These are phyloP conservation scores for Xestia xanthographa DNA, from an alignment of 2,888 invertebrate genomes.

Conservation along the genomic window DNA sequence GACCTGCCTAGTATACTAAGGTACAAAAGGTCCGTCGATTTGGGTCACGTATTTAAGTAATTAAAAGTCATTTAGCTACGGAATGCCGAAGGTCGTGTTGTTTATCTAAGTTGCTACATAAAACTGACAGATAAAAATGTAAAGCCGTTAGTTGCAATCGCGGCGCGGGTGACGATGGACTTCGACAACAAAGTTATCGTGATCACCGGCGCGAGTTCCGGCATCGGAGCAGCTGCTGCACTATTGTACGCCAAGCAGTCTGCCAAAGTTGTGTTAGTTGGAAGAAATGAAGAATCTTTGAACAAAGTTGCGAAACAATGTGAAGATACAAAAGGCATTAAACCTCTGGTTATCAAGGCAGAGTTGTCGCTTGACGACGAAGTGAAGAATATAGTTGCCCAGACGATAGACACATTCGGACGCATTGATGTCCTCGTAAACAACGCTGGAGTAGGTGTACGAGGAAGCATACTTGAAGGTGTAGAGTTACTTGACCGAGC, in stretches of 20 bases:
- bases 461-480: constrained; percentile 95
- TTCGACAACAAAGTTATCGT: constrained; percentile 91
- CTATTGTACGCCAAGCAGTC: constrained; percentile 92
- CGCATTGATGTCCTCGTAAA: constrained; percentile 95
- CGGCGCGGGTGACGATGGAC: constrained; percentile 83
- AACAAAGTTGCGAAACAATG: constrained; percentile 91
- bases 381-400: constrained; percentile 91
- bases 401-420: constrained; percentile 92
- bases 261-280: constrained; percentile 92
- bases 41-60: neutral
- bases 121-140: constrained; percentile 47
- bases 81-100: constrained; percentile 33
- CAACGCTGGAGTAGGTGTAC: constrained; percentile 95
- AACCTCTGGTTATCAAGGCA: constrained; percentile 91
- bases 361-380: constrained; percentile 93
- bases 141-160: constrained; percentile 64
- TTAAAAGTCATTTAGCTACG: constrained; percentile 12
- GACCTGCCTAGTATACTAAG: neutral
- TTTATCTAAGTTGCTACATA: constrained; percentile 49
- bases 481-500: constrained; percentile 95
- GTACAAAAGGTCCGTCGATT: neutral
- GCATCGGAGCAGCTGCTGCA: constrained; percentile 93
- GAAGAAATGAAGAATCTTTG: constrained; percentile 92
- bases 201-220: constrained; percentile 93
- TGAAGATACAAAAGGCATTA: constrained; percentile 79